These are phyloP conservation scores for Brachyhypopomus gauderio DNA, from an alignment of 2,113 vertebrate genomes.

Conservation along the genomic window DNA sequence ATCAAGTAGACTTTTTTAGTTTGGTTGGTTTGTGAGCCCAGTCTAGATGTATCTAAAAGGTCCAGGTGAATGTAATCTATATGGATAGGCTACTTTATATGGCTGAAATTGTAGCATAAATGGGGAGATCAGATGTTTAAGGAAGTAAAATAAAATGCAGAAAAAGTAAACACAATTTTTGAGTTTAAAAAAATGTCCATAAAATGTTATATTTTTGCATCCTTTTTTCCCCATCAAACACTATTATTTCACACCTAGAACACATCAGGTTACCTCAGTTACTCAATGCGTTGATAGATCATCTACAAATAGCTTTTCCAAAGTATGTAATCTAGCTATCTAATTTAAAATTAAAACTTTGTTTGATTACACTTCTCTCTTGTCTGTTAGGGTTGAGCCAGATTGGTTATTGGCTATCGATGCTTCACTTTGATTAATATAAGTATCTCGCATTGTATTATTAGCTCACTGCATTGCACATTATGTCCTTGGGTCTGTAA, in stretches of 20 bases:
- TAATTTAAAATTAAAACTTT: not conserved
- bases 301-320: not conserved
- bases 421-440: not conserved
- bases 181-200: too few species aligned
- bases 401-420: not conserved
- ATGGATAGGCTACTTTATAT: not conserved
- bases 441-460: not conserved
- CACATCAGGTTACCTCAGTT: not conserved
- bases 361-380: not conserved
- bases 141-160: not conserved
- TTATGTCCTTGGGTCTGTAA: not conserved
- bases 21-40: not conserved
- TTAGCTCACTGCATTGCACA: not conserved
- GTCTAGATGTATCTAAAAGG: not conserved
- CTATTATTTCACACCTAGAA: not conserved
- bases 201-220: not conserved
- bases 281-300: not conserved
- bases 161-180: not conserved
- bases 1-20: not conserved
- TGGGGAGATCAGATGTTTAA: not conserved
- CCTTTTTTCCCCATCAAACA: not conserved
- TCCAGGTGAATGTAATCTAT: not conserved
- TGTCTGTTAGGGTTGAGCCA: not conserved
- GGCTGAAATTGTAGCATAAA: not conserved
- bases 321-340: constrained; percentile 5